Evolutionary conservation across 1,140 invertebrate species (phyloP), one percentile per base, ranked within the genome.

Genomic region (Formica exsecta): DNA sequence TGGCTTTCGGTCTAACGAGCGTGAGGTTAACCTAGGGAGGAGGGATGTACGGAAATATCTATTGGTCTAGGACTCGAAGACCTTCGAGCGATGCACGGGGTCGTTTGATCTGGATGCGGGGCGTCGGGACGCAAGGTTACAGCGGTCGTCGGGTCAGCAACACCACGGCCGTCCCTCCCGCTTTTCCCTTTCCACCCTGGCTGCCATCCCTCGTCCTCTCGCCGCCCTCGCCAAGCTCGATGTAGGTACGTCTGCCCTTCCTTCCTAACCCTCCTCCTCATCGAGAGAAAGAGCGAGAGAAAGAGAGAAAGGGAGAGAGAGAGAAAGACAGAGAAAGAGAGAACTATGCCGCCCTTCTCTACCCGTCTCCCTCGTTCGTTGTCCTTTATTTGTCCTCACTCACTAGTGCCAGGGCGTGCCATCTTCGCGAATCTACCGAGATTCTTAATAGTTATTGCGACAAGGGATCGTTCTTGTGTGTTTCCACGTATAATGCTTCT

Each of bases 111-210:
- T 88, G 87, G 86, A 87, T 91, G 87, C 86, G 87, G 68, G 81
- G 92, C 81, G 88, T 91, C 75, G 89, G 85, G 90, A 90, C 88
- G 90, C 92, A 94, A 94, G 93, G 93, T 94, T 94, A 94, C 89
- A 94, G 92, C 93, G 94, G 93, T 94, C 94, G 94, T 94, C 92
- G 91, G 93, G 94, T 94, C 94, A 94, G 94, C 93, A 94, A 95
- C 94, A 93, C 93, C 93, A 95, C 89, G 93, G 92, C 91, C 92
- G 93, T 86, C 85, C 89, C 92, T 90, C 91, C 90, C 90, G 75
- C 86, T 87, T 79, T 80, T 77, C 86, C 64, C 86, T 77, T 74
- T 85, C 74, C 66, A 68, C 85, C 87, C 44, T 44, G 73, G 80
- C 66, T 85, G 77, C 62, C 70, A 71, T 86, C 87, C 79, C 88